Percentiles rank a stretch among this genome's conserved stretches.
Conservation (phyloP, 1,140 invertebrate species). For the Diuraphis noxia region DNA sequence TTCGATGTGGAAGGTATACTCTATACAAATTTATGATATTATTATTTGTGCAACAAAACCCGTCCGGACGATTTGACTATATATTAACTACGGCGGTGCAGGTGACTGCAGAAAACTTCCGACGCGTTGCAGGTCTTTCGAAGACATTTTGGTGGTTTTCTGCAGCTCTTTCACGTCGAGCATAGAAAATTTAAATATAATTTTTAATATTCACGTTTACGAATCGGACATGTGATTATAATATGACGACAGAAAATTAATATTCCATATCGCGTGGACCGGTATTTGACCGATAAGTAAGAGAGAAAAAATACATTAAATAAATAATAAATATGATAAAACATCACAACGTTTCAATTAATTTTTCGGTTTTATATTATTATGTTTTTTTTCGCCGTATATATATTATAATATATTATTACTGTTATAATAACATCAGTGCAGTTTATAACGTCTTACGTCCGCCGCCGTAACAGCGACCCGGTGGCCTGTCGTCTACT, state of each 20-base stretch:
- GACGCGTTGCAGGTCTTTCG: neutral
- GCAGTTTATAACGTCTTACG: neutral
- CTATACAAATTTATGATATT: neutral
- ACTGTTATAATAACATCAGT: neutral
- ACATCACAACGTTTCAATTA: conserved; percentile 24
- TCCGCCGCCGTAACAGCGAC: neutral
- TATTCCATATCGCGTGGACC: conserved; percentile 9
- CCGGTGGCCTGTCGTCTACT: conserved; percentile 10
- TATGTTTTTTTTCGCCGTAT: too few relatives aligned
- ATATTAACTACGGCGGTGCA: too few relatives aligned
- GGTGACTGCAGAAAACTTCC: neutral
- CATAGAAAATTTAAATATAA: neutral
- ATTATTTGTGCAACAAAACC: neutral
- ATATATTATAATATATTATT: neutral
- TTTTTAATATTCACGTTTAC: neutral
- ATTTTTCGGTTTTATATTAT: neutral
- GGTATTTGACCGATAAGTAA: neutral
- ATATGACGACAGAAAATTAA: conserved; percentile 22
- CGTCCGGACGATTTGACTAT: neutral
- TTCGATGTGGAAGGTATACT: neutral
- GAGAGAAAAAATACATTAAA: neutral
- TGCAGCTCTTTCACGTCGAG: neutral
- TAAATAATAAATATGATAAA: conserved; percentile 9
- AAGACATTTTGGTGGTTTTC: neutral
- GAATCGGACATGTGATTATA: neutral